phyloP scores from a whole-genome alignment of 2,797 vertebrate genomes.

The Potorous gilbertii region DNA sequence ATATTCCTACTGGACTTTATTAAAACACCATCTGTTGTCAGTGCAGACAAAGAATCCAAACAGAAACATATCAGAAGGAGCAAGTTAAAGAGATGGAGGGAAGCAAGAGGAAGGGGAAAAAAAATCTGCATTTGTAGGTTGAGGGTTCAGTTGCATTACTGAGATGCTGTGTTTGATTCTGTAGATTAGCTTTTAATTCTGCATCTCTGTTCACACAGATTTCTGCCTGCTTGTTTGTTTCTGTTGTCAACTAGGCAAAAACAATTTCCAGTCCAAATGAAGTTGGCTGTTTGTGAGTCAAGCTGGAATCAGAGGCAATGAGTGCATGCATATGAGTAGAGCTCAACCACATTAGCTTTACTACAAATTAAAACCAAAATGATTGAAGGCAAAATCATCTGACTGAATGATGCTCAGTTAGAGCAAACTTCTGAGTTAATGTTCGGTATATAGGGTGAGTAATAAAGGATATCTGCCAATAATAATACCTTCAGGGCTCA shows the following conservation, averaged over 20 bases:
- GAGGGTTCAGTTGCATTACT: conserved; percentile 56
- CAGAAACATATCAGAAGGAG: conserved; percentile 77
- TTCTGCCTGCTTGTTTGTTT: conserved; percentile 49
- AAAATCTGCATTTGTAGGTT: background rate
- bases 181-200: conserved; percentile 54
- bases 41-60: conserved; percentile 91
- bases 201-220: background rate
- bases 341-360: conserved; percentile 64
- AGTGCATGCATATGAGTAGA: conserved; percentile 45
- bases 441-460: conserved; percentile 71
- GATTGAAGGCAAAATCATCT: conserved; percentile 72
- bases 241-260: conserved; percentile 1
- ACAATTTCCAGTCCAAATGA: conserved; percentile 66
- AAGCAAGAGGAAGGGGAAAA: background rate
- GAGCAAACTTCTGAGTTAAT: conserved; percentile 77
- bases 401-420: conserved; percentile 66
- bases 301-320: conserved; percentile 74
- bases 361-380: conserved; percentile 81
- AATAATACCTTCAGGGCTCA: conserved; percentile 78
- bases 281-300: conserved; percentile 62
- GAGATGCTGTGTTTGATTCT: conserved; percentile 55
- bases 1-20: conserved; percentile 99
- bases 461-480: conserved; percentile 82
- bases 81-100: conserved; percentile 40
- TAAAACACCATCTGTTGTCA: conserved; percentile 99